Evolutionary conservation across 1,140 invertebrate species (phyloP).

Genomic region (Panagrolaimus sp.): DNA sequence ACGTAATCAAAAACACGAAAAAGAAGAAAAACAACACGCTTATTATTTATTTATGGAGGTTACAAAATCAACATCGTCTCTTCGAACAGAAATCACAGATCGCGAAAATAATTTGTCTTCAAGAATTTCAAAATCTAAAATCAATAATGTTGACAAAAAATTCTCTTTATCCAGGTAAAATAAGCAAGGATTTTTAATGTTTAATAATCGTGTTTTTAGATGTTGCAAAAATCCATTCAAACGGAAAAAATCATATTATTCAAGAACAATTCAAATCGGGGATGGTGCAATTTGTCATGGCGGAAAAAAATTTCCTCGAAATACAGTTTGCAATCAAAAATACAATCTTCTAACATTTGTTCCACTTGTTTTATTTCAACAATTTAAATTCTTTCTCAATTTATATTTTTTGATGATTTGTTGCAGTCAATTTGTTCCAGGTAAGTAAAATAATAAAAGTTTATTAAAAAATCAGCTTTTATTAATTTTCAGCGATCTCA

Average conservation of each 20-base stretch:
- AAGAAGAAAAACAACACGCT: no score
- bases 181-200: no score
- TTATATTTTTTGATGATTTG: constrained; percentile 97
- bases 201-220: constrained; percentile 29
- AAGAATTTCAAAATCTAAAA: no score
- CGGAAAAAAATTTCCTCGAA: constrained; percentile 75
- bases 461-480: no score
- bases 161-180: no score
- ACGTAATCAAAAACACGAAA: no score
- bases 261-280: constrained; percentile 64
- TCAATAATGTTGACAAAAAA: no score
- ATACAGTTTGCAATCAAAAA: constrained; percentile 97
- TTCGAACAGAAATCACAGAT: no score
- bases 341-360: constrained; percentile 96
- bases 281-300: constrained; percentile 48
- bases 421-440: constrained; percentile 90
- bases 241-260: constrained; percentile 51
- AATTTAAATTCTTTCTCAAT: constrained; percentile 98
- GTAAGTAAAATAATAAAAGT: constrained; percentile 87
- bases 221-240: constrained; percentile 44
- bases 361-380: constrained; percentile 89
- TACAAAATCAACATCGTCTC: no score
- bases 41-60: no score
- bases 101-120: no score
- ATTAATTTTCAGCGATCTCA: no score